A percentile compares a stretch with the other conserved stretches of the same genome.
These are phyloP conservation scores for Poicephalus gulielmi DNA, from an alignment of 2,113 vertebrate genomes.

Conservation along the genomic window DNA sequence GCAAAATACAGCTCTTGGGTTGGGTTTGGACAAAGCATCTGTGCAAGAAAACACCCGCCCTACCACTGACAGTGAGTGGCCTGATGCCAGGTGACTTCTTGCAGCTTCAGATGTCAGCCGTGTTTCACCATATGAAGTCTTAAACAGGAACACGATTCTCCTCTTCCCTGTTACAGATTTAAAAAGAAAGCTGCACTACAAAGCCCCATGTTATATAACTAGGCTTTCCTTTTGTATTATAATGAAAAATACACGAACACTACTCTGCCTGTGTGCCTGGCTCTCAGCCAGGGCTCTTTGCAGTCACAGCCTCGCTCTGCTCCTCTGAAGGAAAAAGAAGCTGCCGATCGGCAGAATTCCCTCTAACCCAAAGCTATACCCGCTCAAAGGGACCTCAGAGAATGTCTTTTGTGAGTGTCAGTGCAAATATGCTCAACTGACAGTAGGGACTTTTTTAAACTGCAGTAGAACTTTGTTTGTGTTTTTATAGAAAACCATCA, in stretches of 20 bases:
- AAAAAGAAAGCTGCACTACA: constrained; percentile 39
- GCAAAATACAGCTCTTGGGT: not conserved
- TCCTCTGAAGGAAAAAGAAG: constrained; percentile 2
- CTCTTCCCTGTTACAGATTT: not conserved
- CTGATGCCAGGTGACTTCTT: not conserved
- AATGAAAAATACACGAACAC: constrained; percentile 45
- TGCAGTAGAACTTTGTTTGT: not conserved
- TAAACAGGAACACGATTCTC: not conserved
- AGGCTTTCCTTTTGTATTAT: not conserved
- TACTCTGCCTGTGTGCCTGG: constrained; percentile 12
- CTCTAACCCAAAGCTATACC: not conserved
- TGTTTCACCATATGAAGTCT: not conserved
- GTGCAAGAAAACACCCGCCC: not conserved
- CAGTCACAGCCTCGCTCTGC: not conserved
- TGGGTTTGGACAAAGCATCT: not conserved
- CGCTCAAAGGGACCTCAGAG: not conserved
- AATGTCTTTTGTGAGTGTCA: not conserved
- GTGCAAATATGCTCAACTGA: not conserved
- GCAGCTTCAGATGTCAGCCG: not conserved
- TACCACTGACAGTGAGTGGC: not conserved
- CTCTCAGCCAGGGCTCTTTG: not conserved
- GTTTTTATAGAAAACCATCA: not conserved
- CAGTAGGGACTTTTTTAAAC: not conserved
- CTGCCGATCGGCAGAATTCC: not conserved
- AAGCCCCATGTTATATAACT: not conserved